Percentiles rank a stretch among this genome's conserved stretches.
phyloP scores from a whole-genome alignment of 2,888 invertebrate genomes.

The Pollenia angustigena region DNA sequence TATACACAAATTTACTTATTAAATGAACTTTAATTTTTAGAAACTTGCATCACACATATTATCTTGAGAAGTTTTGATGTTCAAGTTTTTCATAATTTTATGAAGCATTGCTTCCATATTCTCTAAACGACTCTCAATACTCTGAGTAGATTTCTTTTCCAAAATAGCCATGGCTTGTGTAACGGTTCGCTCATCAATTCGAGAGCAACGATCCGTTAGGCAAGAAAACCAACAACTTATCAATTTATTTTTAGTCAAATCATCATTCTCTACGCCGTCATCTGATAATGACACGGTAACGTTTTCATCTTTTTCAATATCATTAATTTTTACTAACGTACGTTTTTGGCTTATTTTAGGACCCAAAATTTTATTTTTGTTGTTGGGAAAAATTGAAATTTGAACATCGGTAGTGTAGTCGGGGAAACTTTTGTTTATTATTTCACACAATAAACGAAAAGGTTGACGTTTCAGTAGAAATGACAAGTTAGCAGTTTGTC shows the following conservation, averaged over 20 bases:
- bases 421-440: constrained; percentile 88
- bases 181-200: constrained; percentile 87
- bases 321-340: constrained; percentile 73
- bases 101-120: constrained; percentile 28
- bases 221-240: constrained; percentile 78
- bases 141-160: constrained; percentile 38
- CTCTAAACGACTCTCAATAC: constrained; percentile 38
- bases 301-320: constrained; percentile 76
- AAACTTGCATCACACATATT: background rate
- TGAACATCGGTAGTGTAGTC: constrained; percentile 87
- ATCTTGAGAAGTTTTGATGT: background rate
- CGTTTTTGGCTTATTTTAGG: constrained; percentile 79
- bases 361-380: constrained; percentile 86
- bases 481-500: constrained; percentile 78
- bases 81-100: constrained; percentile 10
- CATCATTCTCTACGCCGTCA: constrained; percentile 73
- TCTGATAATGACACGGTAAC: constrained; percentile 74
- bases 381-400: constrained; percentile 88
- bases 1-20: background rate
- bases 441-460: constrained; percentile 82
- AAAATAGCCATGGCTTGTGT: constrained; percentile 75
- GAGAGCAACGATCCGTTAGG: constrained; percentile 81
- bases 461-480: constrained; percentile 79
- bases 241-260: constrained; percentile 73
- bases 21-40: background rate